Conservation (phyloP, 2,888 invertebrate species). For the Pterobdella sp. region DNA sequence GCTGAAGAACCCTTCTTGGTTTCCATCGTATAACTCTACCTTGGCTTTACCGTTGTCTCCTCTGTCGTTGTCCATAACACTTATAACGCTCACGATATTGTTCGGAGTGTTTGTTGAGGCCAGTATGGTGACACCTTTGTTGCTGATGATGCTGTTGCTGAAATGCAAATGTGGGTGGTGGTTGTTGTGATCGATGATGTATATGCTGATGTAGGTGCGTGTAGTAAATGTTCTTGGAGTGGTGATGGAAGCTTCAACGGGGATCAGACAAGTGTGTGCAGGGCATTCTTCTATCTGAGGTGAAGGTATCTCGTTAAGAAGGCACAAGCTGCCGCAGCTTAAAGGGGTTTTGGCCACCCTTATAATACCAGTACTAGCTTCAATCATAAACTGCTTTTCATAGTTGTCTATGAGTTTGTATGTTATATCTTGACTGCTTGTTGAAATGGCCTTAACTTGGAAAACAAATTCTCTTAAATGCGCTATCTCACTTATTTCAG, state of each 20-base stretch:
- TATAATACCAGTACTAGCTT: slow-evolving; percentile 82
- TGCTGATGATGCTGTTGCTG: slow-evolving; percentile 27
- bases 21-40: slow-evolving; percentile 76
- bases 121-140: slow-evolving; percentile 79
- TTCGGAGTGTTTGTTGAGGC: slow-evolving; percentile 87
- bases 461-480: slow-evolving; percentile 41
- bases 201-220: slow-evolving; percentile 45
- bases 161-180: slow-evolving; percentile 55
- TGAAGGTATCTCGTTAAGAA: neutral
- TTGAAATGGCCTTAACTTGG: slow-evolving; percentile 52
- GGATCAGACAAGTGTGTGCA: slow-evolving; percentile 86
- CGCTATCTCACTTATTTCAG: slow-evolving; percentile 59
- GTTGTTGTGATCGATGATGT: slow-evolving; percentile 47
- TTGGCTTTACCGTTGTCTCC: slow-evolving; percentile 81
- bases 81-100: slow-evolving; percentile 83
- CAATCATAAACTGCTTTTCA: slow-evolving; percentile 70
- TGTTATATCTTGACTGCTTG: slow-evolving; percentile 34
- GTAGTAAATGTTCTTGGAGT: slow-evolving; percentile 74
- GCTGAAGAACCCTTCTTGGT: slow-evolving; percentile 80
- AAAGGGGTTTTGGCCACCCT: slow-evolving; percentile 60
- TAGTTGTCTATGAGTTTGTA: slow-evolving; percentile 48
- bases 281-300: slow-evolving; percentile 26
- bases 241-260: slow-evolving; percentile 84
- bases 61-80: slow-evolving; percentile 82
- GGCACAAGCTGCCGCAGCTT: slow-evolving; percentile 35